These are phyloP conservation scores for Leucoraja erinaceus DNA, from an alignment of 2,113 vertebrate species.

Conservation along the genomic window DNA sequence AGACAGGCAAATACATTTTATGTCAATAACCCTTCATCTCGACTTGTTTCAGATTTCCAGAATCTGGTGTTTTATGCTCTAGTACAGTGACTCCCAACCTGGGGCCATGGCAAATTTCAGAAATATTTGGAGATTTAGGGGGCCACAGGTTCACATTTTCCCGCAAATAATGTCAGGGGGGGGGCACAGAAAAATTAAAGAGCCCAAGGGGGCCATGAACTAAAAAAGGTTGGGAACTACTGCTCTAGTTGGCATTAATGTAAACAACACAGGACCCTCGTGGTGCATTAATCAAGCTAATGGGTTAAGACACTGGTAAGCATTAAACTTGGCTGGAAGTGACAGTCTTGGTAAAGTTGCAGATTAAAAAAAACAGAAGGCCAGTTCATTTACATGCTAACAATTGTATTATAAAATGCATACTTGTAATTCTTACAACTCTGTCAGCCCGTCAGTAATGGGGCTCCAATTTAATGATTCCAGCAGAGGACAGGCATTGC, in stretches of 20 bases:
- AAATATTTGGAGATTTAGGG: too few species aligned
- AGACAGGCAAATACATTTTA: too few species aligned
- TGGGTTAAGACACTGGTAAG: background rate
- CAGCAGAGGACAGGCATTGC: background rate
- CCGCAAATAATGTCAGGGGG: too few species aligned
- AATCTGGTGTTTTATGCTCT: too few species aligned
- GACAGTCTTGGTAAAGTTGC: background rate
- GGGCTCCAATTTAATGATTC: background rate
- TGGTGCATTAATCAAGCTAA: background rate
- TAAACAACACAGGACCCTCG: background rate
- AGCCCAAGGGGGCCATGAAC: too few species aligned
- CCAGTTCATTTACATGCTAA: background rate
- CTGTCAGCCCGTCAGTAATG: background rate
- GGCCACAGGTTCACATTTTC: too few species aligned
- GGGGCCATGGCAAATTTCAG: too few species aligned
- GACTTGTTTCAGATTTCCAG: too few species aligned
- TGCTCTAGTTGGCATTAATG: background rate
- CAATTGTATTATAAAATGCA: background rate
- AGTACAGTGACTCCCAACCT: too few species aligned
- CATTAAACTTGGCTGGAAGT: background rate
- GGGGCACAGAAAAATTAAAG: too few species aligned
- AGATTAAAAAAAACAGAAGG: background rate
- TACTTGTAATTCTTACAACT: background rate
- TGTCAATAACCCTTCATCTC: too few species aligned
- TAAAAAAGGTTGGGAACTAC: too few species aligned